Percentiles rank a stretch among this genome's conserved stretches.
phyloP scores from a whole-genome alignment of 1,140 invertebrate species.

The Nephila pilipes region DNA sequence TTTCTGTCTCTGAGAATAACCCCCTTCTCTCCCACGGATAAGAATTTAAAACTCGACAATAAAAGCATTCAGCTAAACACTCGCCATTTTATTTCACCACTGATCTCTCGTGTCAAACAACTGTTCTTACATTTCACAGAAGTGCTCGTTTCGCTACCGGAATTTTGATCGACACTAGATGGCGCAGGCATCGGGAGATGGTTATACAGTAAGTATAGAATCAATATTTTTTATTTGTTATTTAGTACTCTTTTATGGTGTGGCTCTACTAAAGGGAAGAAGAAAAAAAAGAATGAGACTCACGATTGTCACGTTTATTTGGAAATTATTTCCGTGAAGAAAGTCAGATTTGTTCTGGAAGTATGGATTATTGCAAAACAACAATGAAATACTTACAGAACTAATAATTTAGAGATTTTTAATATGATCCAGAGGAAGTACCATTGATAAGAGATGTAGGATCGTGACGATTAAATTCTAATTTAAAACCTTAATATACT shows the following conservation, averaged over 20 bases:
- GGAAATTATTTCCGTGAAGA: background rate
- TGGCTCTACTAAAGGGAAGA: background rate
- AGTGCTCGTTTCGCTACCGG: background rate
- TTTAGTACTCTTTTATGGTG: background rate
- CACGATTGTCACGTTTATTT: background rate
- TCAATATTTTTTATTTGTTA: background rate
- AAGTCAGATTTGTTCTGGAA: background rate
- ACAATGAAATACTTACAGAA: background rate
- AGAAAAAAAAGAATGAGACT: too few species aligned
- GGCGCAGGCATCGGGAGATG: conserved; percentile 47
- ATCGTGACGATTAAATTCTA: too few species aligned
- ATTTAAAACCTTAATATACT: too few species aligned
- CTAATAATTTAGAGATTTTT: too few species aligned
- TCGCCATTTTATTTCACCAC: background rate
- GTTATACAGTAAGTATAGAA: conserved; percentile 16
- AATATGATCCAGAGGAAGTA: too few species aligned
- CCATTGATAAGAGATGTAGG: too few species aligned
- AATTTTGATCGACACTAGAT: conserved; percentile 49
- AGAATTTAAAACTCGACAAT: conserved; percentile 41
- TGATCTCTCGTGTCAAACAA: background rate
- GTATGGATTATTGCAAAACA: background rate
- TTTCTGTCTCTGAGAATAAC: background rate
- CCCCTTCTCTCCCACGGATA: background rate
- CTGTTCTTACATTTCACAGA: background rate
- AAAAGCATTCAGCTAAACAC: background rate